Evolutionary conservation across 2,113 vertebrate genomes (phyloP).

Genomic region (Amphiprion ocellaris): DNA sequence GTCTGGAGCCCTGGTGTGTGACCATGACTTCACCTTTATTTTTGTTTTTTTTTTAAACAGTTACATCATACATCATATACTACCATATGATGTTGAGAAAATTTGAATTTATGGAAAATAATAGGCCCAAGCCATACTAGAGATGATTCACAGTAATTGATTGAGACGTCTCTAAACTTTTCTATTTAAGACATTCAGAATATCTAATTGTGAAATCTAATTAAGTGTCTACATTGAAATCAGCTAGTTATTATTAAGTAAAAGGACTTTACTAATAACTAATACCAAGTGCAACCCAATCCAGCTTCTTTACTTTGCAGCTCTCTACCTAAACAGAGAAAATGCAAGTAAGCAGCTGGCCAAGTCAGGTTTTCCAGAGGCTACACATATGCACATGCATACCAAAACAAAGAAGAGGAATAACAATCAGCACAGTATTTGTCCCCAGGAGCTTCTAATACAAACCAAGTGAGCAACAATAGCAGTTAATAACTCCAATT

Average conservation of each 20-base stretch:
- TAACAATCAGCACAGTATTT: conserved; percentile 71
- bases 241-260: neutral
- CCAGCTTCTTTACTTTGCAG: conserved; percentile 4
- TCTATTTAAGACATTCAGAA: too few relatives aligned
- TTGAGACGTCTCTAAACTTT: too few relatives aligned
- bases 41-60: too few relatives aligned
- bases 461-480: conserved; percentile 79
- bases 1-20: too few relatives aligned
- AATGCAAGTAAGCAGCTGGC: conserved; percentile 40
- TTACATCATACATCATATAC: too few relatives aligned
- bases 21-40: too few relatives aligned
- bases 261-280: neutral
- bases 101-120: too few relatives aligned
- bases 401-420: conserved; percentile 57
- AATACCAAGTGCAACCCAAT: conserved; percentile 4
- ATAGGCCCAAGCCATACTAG: too few relatives aligned
- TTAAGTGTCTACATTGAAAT: neutral
- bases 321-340: conserved; percentile 18
- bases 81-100: too few relatives aligned
- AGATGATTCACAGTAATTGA: too few relatives aligned
- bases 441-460: conserved; percentile 73
- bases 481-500: conserved; percentile 79
- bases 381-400: conserved; percentile 44
- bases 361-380: conserved; percentile 37
- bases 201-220: neutral